A percentile compares a stretch with the other conserved stretches of the same genome.
phyloP scores from a whole-genome alignment of 2,888 invertebrate genomes.

The Brenthis hecate region DNA sequence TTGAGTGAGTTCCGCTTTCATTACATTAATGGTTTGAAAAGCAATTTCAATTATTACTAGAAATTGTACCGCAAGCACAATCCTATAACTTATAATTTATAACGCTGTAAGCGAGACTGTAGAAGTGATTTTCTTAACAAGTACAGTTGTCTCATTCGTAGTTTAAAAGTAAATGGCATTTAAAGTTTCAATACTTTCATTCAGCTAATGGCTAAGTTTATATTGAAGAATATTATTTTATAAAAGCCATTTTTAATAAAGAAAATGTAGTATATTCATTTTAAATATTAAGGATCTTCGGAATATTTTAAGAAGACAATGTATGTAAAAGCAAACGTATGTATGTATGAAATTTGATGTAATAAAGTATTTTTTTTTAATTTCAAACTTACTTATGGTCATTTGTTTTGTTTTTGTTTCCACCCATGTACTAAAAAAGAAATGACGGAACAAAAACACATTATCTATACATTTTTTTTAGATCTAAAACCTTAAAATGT shows the following conservation, averaged over 20 bases:
- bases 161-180: constrained; percentile 32
- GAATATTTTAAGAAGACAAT: too few species aligned
- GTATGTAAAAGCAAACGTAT: too few species aligned
- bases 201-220: neutral
- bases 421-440: too few species aligned
- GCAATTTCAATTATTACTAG: constrained; percentile 33
- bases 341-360: too few species aligned
- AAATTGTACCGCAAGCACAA: constrained; percentile 25
- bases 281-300: too few species aligned
- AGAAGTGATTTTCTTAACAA: constrained; percentile 31
- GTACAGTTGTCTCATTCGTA: constrained; percentile 22
- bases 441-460: too few species aligned
- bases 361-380: too few species aligned
- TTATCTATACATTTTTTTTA: too few species aligned
- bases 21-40: constrained; percentile 34
- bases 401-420: too few species aligned
- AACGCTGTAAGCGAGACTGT: constrained; percentile 32
- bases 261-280: too few species aligned
- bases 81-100: constrained; percentile 29
- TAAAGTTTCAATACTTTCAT: constrained; percentile 28
- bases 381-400: too few species aligned
- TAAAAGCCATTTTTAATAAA: neutral
- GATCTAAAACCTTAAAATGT: too few species aligned
- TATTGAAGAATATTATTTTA: neutral
- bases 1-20: constrained; percentile 26